Base-by-base conservation (phyloP, 2,797 vertebrate genomes). In the Sebastes iracundus region DNA sequence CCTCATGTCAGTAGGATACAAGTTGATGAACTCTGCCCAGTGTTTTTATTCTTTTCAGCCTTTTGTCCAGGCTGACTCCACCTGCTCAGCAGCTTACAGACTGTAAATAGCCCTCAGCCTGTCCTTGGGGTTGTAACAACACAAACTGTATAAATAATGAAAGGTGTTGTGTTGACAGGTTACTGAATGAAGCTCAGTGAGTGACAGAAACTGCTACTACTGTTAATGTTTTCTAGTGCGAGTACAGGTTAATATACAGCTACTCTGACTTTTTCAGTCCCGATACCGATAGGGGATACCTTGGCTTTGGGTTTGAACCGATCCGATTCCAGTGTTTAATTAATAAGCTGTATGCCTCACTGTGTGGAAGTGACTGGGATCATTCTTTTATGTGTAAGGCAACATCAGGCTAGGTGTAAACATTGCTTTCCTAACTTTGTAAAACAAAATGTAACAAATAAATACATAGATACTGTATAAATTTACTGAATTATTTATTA, bases 121-220 rank as follows among this genome's bases (percentile, higher is more conserved):
- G 58, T 66, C 55, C 74, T 49, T 67, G 60, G 49, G 53, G 33
- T 49, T 77, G 35, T n/a, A 64, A 35, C 62, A 33, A 35, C 72
- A 77, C 18, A 65, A 71, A 28, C 28, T 70, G 35, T 27, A 75
- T 73, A 27, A 67, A 52, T 78, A 82, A 79, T 81, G 62, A 75
- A 80, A 92, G 90, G 87, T 90, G 94, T 82, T 89, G 87, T 68
- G 78, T 64, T 75, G 76, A 79, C 71, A 70, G 27, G 33, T 73
- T 38, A 32, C 33, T 86, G 52, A 76, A 59, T 58, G 65, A 60
- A 81, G 66, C 25, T 78, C 35, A 61, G 13, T 61, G 56, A 79
- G 65, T 70, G 76, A 58, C 72, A 87, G 75, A 85, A 81, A 60
- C 77, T 9, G 7, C 75, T n/a, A n/a, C 32, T 18, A 20, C 42